These are phyloP conservation scores for Chelonoidis abingdonii DNA, from an alignment of 2,113 vertebrate genomes.

Conservation along the genomic window DNA sequence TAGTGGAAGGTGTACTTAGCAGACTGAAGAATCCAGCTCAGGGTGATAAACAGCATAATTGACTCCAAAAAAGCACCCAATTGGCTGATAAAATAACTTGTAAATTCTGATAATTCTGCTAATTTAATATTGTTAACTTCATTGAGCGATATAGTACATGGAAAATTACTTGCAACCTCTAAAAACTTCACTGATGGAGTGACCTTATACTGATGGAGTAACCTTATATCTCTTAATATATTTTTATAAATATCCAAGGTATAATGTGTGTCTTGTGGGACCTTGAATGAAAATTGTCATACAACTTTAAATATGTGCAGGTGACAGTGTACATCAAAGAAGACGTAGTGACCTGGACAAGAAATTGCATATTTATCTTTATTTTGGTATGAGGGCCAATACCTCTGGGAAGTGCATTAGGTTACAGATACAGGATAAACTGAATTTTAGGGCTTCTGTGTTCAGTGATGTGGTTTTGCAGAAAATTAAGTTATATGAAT, in stretches of 20 bases:
- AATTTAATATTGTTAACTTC: not conserved
- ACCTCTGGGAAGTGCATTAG: not conserved
- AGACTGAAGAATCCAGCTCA: not conserved
- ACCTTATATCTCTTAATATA: not conserved
- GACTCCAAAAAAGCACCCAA: not conserved
- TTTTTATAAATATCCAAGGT: not conserved
- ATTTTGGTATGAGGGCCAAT: not conserved
- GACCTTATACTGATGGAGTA: not conserved
- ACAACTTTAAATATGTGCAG: not conserved
- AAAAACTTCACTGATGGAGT: not conserved
- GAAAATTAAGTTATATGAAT: constrained; percentile 9
- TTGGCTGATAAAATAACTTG: too few species aligned
- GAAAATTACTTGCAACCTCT: not conserved
- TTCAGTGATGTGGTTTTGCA: not conserved
- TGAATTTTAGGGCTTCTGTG: not conserved
- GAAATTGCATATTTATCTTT: not conserved
- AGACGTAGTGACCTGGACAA: not conserved
- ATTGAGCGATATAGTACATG: not conserved
- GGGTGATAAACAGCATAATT: not conserved
- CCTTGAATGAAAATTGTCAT: too few species aligned
- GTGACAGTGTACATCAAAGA: not conserved
- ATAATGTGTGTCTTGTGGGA: not conserved
- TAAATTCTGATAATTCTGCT: too few species aligned
- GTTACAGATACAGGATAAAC: not conserved
- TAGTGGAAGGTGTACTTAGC: not conserved